Evolutionary conservation across 2,888 invertebrate genomes (phyloP).

Genomic region (Piscicola geometra): DNA sequence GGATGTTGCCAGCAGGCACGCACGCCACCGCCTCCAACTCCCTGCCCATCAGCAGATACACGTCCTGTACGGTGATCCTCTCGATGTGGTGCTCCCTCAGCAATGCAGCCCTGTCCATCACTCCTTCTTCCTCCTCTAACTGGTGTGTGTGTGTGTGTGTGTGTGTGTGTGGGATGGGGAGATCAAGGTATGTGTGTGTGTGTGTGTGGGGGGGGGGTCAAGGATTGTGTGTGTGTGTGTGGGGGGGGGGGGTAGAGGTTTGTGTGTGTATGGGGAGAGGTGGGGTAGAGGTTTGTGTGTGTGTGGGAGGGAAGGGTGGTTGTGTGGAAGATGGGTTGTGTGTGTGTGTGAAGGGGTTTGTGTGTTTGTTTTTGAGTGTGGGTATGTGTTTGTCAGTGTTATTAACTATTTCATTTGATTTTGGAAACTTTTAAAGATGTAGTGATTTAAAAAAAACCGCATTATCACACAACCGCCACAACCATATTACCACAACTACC

Average conservation of each 20-base stretch:
- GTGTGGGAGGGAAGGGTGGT: background rate
- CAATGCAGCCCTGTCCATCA: background rate
- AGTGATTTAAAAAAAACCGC: no score
- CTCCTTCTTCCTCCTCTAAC: background rate
- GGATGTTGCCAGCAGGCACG: constrained; percentile 83
- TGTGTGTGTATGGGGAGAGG: background rate
- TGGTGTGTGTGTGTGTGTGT: background rate
- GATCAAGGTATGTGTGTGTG: no score
- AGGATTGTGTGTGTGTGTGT: no score
- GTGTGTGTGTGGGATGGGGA: no score
- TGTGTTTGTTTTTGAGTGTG: background rate
- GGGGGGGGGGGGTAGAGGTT: no score
- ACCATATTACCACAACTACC: no score
- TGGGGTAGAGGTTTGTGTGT: background rate
- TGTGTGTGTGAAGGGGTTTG: background rate
- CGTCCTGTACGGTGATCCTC: constrained; percentile 62
- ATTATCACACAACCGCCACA: no score
- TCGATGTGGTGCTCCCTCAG: constrained; percentile 17
- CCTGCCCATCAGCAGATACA: constrained; percentile 88
- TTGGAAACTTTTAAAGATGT: no score
- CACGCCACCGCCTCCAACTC: constrained; percentile 75
- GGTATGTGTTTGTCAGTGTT: background rate
- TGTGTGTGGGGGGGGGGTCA: no score
- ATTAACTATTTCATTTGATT: background rate
- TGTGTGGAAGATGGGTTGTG: background rate